Evolutionary conservation across 1,140 invertebrate species (phyloP).

Genomic region (Zophobas morio): DNA sequence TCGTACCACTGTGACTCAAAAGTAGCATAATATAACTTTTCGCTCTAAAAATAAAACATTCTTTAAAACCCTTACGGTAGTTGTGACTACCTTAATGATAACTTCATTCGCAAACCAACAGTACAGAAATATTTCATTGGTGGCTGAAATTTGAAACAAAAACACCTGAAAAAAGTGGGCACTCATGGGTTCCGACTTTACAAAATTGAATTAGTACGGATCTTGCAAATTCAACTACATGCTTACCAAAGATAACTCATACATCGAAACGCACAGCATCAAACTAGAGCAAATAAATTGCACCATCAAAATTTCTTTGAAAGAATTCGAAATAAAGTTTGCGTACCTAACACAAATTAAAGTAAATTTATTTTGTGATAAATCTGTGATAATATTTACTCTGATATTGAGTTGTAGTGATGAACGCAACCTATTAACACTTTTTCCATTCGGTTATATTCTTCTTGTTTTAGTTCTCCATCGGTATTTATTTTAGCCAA

Average conservation of each 20-base stretch:
- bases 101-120: slow-evolving; percentile 32
- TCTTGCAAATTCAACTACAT: neutral
- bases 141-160: slow-evolving; percentile 6
- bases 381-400: slow-evolving; percentile 2
- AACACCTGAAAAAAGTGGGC: slow-evolving; percentile 29
- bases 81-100: neutral
- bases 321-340: slow-evolving; percentile 6
- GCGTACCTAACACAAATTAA: neutral
- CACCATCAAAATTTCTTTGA: slow-evolving; percentile 19
- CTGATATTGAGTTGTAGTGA: neutral
- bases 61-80: neutral
- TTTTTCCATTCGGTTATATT: slow-evolving; percentile 18
- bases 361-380: neutral
- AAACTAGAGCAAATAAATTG: slow-evolving; percentile 10
- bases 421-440: slow-evolving; percentile 5
- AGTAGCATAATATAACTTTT: slow-evolving; percentile 1
- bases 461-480: neutral
- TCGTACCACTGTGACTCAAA: slow-evolving; percentile 23
- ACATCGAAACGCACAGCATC: slow-evolving; percentile 18
- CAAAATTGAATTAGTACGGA: neutral
- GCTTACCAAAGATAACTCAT: slow-evolving; percentile 18
- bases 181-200: slow-evolving; percentile 17
- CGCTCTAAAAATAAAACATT: slow-evolving; percentile 16
- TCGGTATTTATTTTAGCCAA: neutral
- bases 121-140: slow-evolving; percentile 20